Conservation (phyloP, 1,140 invertebrate species). For the Drosophila cardini region DNA sequence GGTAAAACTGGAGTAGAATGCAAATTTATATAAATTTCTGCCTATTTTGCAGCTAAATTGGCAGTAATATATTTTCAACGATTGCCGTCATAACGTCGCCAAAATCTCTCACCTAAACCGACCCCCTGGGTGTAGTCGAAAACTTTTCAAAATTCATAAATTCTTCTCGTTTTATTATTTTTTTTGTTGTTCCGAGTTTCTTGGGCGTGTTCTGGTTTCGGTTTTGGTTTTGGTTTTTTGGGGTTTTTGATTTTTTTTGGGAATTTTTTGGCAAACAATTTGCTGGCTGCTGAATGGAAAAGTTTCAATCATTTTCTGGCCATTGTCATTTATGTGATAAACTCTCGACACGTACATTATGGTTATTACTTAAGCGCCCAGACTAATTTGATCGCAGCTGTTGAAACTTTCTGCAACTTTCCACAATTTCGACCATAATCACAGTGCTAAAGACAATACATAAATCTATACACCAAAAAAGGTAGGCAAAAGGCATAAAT, state of each 20-base stretch:
- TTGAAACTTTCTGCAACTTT: constrained; percentile 59
- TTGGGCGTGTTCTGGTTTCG: constrained; percentile 16
- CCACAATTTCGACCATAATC: constrained; percentile 61
- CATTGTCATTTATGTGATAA: constrained; percentile 49
- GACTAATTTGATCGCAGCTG: constrained; percentile 50
- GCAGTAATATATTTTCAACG: constrained; percentile 54
- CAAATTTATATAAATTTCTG: constrained; percentile 25
- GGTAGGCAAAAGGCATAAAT: constrained; percentile 62
- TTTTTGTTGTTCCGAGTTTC: constrained; percentile 18
- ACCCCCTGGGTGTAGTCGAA: constrained; percentile 64
- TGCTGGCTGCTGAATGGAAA: constrained; percentile 44
- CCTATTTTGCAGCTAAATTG: constrained; percentile 41
- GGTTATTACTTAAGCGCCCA: constrained; percentile 44
- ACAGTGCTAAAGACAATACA: constrained; percentile 42
- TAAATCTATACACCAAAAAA: constrained; percentile 54
- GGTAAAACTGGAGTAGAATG: neutral
- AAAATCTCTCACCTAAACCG: constrained; percentile 53
- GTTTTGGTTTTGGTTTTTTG: constrained; percentile 30
- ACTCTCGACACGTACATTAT: constrained; percentile 50
- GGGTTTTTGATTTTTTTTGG: constrained; percentile 21
- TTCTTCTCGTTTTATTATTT: constrained; percentile 16
- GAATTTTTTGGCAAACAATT: constrained; percentile 44
- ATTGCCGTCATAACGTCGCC: constrained; percentile 21
- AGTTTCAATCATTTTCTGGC: constrained; percentile 71
- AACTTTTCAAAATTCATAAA: constrained; percentile 76